phyloP scores from a whole-genome alignment of 2,113 vertebrate species.

The Lanius ludovicianus region DNA sequence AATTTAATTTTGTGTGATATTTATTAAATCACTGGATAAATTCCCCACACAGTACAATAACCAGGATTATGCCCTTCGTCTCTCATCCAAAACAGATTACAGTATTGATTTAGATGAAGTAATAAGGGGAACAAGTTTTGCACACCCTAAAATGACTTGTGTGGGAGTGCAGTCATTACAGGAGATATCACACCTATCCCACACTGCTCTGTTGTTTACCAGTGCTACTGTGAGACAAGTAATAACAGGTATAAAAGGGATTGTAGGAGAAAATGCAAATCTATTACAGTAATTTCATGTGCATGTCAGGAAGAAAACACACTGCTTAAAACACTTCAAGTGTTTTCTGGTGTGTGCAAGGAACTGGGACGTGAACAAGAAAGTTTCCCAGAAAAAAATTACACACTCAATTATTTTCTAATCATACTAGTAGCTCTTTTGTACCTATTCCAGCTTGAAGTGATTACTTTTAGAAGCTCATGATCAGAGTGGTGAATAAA shows the following conservation, averaged over 20 bases:
- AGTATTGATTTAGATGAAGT: not conserved
- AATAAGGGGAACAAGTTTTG: conserved; percentile 16
- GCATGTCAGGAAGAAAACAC: not conserved
- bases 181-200: not conserved
- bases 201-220: not conserved
- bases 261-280: not conserved
- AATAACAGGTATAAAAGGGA: not conserved
- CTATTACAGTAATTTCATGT: conserved; percentile 7
- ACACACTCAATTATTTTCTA: not conserved
- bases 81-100: not conserved
- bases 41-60: not conserved
- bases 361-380: not conserved
- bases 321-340: not conserved
- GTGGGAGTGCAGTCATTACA: conserved; percentile 35
- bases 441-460: not conserved
- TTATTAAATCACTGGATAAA: not conserved
- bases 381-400: not conserved
- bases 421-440: not conserved
- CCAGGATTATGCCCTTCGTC: not conserved
- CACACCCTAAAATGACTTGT: not conserved
- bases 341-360: not conserved
- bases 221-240: not conserved
- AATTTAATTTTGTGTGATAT: not conserved
- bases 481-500: not conserved
- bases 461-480: not conserved